Percentiles rank a stretch among this genome's conserved stretches.
These are phyloP conservation scores for Irena cyanogastra DNA, from an alignment of 2,113 vertebrate genomes.

Conservation along the genomic window DNA sequence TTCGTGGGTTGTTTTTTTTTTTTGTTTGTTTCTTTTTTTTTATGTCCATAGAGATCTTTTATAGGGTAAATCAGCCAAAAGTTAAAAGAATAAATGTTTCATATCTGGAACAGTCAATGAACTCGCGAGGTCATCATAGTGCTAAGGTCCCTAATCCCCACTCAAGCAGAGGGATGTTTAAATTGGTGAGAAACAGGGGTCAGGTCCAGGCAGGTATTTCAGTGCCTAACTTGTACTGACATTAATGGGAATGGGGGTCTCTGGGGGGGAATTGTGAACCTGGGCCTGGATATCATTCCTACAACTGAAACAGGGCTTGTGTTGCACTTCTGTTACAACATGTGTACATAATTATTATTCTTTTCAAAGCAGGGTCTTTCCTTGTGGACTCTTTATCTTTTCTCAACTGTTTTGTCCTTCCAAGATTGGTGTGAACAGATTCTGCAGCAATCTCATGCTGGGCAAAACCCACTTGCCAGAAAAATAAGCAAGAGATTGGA, in stretches of 20 bases:
- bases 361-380: background rate
- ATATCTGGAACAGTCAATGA: background rate
- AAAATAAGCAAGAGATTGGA: background rate
- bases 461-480: background rate
- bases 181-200: slow-evolving; percentile 13
- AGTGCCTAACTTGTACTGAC: background rate
- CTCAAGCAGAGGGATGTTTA: background rate
- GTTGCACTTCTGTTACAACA: background rate
- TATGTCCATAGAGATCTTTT: background rate
- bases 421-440: background rate
- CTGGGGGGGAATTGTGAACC: background rate
- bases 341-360: background rate
- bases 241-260: background rate
- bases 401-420: background rate
- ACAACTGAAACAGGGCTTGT: background rate
- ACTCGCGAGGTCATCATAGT: background rate
- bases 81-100: background rate
- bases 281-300: background rate
- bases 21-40: background rate
- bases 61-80: background rate
- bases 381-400: background rate
- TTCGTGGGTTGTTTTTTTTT: no score
- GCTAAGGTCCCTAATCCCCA: background rate
- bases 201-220: slow-evolving; percentile 28
- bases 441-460: background rate